Conservation (phyloP, 2,113 vertebrate species). For the Lichenostomus cassidix region DNA sequence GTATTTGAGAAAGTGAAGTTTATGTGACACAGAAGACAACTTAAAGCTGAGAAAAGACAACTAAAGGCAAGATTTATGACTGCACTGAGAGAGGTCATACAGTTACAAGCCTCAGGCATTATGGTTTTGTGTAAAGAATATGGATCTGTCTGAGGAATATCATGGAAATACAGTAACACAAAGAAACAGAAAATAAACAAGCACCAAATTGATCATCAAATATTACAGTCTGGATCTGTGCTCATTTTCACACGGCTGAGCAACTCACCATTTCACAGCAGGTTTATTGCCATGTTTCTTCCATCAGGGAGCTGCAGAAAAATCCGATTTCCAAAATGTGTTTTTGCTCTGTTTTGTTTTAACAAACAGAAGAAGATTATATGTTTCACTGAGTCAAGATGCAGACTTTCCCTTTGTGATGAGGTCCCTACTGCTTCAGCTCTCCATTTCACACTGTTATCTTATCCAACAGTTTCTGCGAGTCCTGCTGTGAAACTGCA, state of each 20-base stretch:
- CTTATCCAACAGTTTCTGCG: neutral
- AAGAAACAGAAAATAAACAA: constrained; percentile 29
- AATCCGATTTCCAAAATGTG: neutral
- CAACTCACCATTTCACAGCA: neutral
- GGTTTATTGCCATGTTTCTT: constrained; percentile 1
- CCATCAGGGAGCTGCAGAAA: neutral
- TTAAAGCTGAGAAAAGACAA: neutral
- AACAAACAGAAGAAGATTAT: constrained; percentile 34
- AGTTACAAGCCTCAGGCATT: constrained; percentile 18
- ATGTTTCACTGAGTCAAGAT: constrained; percentile 25
- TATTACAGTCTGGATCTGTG: neutral
- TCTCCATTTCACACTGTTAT: constrained; percentile 5
- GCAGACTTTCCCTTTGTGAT: neutral
- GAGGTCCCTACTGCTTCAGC: constrained; percentile 8
- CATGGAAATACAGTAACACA: neutral
- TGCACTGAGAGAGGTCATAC: neutral
- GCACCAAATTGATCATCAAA: constrained; percentile 27
- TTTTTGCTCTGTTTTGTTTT: constrained; percentile 14
- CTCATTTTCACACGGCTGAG: neutral
- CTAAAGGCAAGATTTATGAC: constrained; percentile 11
- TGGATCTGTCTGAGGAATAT: neutral
- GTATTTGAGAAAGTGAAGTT: neutral
- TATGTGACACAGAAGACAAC: neutral
- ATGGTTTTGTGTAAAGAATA: constrained; percentile 18
- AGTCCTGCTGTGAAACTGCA: neutral